Evolutionary conservation across 2,797 vertebrate genomes (phyloP), one percentile per base, ranked within the genome.

Genomic region (Echiichthys vipera): DNA sequence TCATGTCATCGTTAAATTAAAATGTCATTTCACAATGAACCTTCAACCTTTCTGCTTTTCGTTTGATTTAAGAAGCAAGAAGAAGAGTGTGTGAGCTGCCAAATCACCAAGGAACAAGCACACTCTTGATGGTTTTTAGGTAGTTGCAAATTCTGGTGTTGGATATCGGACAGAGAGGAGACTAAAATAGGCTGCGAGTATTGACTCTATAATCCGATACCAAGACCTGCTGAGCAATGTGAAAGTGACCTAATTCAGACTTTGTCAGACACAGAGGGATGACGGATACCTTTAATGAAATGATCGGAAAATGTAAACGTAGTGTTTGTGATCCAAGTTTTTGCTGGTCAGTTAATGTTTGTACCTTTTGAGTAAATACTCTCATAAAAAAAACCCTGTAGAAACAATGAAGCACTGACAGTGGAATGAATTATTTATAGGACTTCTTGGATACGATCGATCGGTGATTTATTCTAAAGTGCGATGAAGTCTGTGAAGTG

Each of bases 161-260:
- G 32, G 67, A 50, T 80, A 27, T 77, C 73, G 20, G 47, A 43
- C 39, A n/a, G 25, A 58, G 22, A 57, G 14, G 55, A 43, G 29
- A 51, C 54, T 2, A 45, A 81, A 83, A 79, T 72, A 74, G 40
- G 56, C 15, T 0, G 4, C 24, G 61, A 42, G 67, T 65, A 83
- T 81, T 55, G 78, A 81, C 51, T 74, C 29, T 10, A 39, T 47
- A 68, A 80, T 45, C 29, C 62, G 72, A 81, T 42, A 64, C 58
- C 39, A 15, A 11, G 53, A 59, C 42, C 46, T 55, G 40, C 55
- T 39, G 79, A 64, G 64, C 34, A 20, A 3, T 15, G 6, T 36
- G 58, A 66, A 55, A 42, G 30, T 10, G n/a, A 34, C 36, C 67
- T 37, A 51, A 34, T 74, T 61, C 7, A 57, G 51, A 5, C 43